Percentiles rank a stretch among this genome's conserved stretches.
Conservation (phyloP, 2,797 vertebrate genomes). For the Clarias platycephalus region DNA sequence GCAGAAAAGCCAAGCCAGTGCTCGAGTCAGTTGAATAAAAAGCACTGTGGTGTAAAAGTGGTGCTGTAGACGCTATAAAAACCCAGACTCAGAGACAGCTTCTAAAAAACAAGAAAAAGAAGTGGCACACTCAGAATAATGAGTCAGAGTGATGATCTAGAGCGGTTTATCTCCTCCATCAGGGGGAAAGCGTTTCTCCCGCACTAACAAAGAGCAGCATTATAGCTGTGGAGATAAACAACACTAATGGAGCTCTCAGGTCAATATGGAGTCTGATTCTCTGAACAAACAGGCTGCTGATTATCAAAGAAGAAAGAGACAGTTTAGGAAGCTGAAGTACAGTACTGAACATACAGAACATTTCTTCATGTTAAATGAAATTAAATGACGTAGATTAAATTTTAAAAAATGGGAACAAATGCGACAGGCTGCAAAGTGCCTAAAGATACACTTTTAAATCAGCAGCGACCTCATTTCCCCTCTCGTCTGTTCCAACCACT, state of each 20-base stretch:
- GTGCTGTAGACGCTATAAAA: not conserved
- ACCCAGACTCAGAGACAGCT: not conserved
- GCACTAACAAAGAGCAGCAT: not conserved
- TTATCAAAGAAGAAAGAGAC: not conserved
- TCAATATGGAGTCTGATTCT: not conserved
- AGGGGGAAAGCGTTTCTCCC: not conserved
- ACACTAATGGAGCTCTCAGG: slow-evolving; percentile 6
- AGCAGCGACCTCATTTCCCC: no score
- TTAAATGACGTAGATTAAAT: not conserved
- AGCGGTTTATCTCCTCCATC: slow-evolving; percentile 8
- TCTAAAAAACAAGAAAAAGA: not conserved
- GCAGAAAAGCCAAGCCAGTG: not conserved
- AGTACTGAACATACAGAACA: not conserved
- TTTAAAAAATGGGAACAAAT: no score
- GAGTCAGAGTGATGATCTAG: not conserved
- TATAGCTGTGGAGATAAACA: not conserved
- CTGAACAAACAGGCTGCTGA: not conserved
- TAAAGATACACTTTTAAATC: no score
- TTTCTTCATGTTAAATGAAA: not conserved
- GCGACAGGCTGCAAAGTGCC: no score
- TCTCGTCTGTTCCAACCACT: no score
- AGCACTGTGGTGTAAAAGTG: not conserved
- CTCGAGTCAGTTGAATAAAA: not conserved
- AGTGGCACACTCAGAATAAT: not conserved
- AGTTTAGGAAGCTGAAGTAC: not conserved